phyloP scores from a whole-genome alignment of 2,113 vertebrate genomes.

The Microcebus griseorufus region DNA sequence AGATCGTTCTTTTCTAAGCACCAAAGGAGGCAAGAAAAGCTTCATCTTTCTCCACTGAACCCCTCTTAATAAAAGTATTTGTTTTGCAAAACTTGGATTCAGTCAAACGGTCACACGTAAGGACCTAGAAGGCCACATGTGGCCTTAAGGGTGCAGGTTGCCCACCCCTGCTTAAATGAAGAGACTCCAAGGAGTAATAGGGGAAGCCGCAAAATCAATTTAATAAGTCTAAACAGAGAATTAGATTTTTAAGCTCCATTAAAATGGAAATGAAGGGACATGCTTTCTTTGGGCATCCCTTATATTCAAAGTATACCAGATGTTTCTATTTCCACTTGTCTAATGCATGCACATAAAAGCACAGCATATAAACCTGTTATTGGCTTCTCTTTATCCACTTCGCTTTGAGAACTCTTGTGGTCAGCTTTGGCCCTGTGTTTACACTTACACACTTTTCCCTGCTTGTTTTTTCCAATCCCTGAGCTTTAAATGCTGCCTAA shows the following conservation, averaged over 20 bases:
- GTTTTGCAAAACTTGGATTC: too few relatives aligned
- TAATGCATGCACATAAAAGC: rapidly evolving
- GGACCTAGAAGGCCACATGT: too few relatives aligned
- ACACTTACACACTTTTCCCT: not conserved
- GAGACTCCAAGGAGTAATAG: not conserved
- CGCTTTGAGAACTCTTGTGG: not conserved
- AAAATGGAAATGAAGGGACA: not conserved
- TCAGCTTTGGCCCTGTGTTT: not conserved
- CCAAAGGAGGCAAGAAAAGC: too few relatives aligned
- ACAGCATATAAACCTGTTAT: not conserved
- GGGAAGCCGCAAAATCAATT: conserved; percentile 27
- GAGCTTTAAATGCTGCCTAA: not conserved
- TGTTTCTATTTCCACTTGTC: not conserved
- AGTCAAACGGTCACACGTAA: too few relatives aligned
- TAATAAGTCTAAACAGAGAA: not conserved
- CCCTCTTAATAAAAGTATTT: too few relatives aligned
- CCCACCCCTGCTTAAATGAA: not conserved
- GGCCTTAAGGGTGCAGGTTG: too few relatives aligned
- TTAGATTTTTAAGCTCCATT: conserved; percentile 15
- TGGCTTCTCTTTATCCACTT: not conserved
- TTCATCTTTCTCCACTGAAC: too few relatives aligned
- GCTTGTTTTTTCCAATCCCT: not conserved
- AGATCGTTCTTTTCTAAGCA: too few relatives aligned
- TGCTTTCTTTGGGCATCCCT: not conserved
- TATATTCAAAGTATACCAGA: not conserved